phyloP scores from a whole-genome alignment of 2,113 vertebrate genomes.

The Myiagra hebetior region DNA sequence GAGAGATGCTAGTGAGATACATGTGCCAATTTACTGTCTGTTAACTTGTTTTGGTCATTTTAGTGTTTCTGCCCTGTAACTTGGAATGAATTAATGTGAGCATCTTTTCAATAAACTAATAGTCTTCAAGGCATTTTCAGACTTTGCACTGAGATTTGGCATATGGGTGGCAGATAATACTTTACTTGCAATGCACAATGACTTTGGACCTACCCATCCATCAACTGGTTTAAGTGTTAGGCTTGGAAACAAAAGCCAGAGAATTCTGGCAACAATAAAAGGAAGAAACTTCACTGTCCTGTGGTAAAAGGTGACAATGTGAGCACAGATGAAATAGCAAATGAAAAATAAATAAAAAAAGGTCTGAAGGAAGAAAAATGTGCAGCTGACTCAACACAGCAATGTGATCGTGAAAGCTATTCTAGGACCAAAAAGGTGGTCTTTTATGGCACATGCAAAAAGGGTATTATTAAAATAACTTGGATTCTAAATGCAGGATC shows the following conservation, averaged over 20 bases:
- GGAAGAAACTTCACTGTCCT: background rate
- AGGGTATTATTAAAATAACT: slow-evolving; percentile 3
- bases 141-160: background rate
- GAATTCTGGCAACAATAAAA: background rate
- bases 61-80: background rate
- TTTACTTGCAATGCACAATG: background rate
- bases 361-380: background rate
- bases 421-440: background rate
- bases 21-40: background rate
- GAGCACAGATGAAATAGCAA: background rate
- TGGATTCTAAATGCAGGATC: background rate
- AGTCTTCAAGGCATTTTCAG: background rate
- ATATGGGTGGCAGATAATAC: background rate
- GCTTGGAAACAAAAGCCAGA: background rate
- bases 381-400: background rate
- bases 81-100: background rate
- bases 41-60: slow-evolving; percentile 30
- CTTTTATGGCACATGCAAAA: background rate
- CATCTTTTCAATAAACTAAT: background rate
- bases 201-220: background rate
- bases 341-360: background rate
- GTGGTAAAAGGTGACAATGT: background rate
- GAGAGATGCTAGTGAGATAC: background rate
- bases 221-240: background rate
- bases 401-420: background rate